A percentile compares a stretch with the other conserved stretches of the same genome.
phyloP scores from a whole-genome alignment of 2,888 invertebrate species.

The Orgyia antiqua region DNA sequence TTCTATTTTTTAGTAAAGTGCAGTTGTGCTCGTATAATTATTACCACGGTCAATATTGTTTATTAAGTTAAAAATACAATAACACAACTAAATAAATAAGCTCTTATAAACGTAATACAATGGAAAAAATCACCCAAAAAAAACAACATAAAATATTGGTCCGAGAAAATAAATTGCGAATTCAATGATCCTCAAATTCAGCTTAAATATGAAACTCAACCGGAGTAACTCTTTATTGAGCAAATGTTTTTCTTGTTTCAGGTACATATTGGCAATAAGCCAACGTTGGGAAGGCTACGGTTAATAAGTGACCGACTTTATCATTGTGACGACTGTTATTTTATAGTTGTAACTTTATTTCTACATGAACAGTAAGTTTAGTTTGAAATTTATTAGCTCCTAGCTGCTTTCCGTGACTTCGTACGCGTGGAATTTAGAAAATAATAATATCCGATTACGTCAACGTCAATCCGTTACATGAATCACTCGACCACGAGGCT shows the following conservation, averaged over 20 bases:
- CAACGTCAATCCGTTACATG: too few relatives aligned
- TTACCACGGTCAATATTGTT: too few relatives aligned
- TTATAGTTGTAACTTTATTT: constrained; percentile 1
- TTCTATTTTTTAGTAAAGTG: too few relatives aligned
- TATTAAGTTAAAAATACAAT: too few relatives aligned
- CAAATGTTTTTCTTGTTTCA: constrained; percentile 30
- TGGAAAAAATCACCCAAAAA: neutral
- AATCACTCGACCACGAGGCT: too few relatives aligned
- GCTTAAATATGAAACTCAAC: constrained; percentile 21
- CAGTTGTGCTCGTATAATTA: too few relatives aligned
- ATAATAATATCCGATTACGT: too few relatives aligned
- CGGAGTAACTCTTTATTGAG: constrained; percentile 20
- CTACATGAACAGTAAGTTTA: constrained; percentile 1
- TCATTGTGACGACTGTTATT: constrained; percentile 19
- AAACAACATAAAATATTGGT: constrained; percentile 2
- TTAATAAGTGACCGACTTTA: constrained; percentile 41
- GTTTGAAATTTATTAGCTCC: neutral
- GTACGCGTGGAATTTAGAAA: too few relatives aligned
- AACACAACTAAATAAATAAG: too few relatives aligned
- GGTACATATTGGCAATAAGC: constrained; percentile 23
- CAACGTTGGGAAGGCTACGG: constrained; percentile 17
- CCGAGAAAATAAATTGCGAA: constrained; percentile 4
- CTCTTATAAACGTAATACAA: too few relatives aligned
- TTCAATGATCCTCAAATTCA: constrained; percentile 14
- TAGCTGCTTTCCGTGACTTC: too few relatives aligned